Evolutionary conservation across 1,140 invertebrate genomes (phyloP).

Genomic region (Aphis gossypii): DNA sequence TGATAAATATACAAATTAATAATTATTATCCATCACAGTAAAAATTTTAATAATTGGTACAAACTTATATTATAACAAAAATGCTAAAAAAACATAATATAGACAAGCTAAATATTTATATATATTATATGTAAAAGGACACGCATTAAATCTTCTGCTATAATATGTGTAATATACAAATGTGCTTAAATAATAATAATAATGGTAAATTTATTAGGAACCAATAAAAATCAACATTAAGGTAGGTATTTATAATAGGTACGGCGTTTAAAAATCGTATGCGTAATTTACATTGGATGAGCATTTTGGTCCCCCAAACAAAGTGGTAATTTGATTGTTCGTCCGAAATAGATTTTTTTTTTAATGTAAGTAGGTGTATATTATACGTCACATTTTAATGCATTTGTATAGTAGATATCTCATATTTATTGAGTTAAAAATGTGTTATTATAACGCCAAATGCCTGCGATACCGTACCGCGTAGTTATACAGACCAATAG

Average conservation of each 20-base stretch:
- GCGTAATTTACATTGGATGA: neutral
- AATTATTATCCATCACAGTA: conserved; percentile 38
- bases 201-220: conserved; percentile 38
- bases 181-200: neutral
- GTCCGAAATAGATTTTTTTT: neutral
- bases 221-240: conserved; percentile 28
- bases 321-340: neutral
- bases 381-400: neutral
- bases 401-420: neutral
- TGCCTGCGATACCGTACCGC: neutral
- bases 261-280: neutral
- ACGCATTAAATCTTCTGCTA: neutral
- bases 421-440: neutral
- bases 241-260: conserved; percentile 16
- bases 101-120: neutral
- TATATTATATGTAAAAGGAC: conserved; percentile 18
- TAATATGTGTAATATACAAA: neutral
- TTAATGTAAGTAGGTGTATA: neutral
- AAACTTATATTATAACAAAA: neutral
- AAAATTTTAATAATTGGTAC: neutral
- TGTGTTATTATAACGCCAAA: neutral
- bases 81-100: neutral
- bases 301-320: neutral
- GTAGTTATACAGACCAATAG: neutral
- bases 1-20: neutral